phyloP scores from a whole-genome alignment of 2,888 invertebrate species.

The Agonopterix heracliana region DNA sequence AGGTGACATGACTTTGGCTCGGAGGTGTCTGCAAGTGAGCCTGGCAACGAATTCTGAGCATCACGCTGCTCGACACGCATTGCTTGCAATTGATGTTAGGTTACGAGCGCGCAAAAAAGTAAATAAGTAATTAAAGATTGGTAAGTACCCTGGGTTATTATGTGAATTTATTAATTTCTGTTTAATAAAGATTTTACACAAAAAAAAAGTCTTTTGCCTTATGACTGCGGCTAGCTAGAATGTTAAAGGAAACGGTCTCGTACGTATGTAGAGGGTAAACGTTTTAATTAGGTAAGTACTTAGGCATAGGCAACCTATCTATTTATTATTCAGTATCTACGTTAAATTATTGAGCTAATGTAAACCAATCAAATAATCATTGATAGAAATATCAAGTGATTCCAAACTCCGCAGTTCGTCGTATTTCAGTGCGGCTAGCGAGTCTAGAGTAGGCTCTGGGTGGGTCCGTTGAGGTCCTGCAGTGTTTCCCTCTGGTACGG shows the following conservation, averaged over 20 bases:
- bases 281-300: too few species aligned
- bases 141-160: too few species aligned
- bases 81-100: constrained; percentile 42
- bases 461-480: constrained; percentile 33
- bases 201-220: too few species aligned
- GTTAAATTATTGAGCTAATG: constrained; percentile 5
- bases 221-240: too few species aligned
- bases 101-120: constrained; percentile 25
- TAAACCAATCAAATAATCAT: constrained; percentile 33
- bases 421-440: constrained; percentile 43
- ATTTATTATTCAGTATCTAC: too few species aligned
- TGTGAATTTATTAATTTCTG: neutral
- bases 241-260: too few species aligned
- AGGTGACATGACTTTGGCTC: constrained; percentile 56
- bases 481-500: constrained; percentile 13
- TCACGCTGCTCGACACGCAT: constrained; percentile 45
- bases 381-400: constrained; percentile 43
- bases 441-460: constrained; percentile 51
- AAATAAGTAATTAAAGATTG: too few species aligned
- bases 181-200: too few species aligned
- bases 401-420: constrained; percentile 51
- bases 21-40: constrained; percentile 61
- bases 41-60: constrained; percentile 56
- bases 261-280: too few species aligned
- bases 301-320: too few species aligned